Evolutionary conservation across 92 coral and sea anemone species (phyloP), one percentile per base, ranked within the genome.

Genomic region (Epizoanthus scotinus): DNA sequence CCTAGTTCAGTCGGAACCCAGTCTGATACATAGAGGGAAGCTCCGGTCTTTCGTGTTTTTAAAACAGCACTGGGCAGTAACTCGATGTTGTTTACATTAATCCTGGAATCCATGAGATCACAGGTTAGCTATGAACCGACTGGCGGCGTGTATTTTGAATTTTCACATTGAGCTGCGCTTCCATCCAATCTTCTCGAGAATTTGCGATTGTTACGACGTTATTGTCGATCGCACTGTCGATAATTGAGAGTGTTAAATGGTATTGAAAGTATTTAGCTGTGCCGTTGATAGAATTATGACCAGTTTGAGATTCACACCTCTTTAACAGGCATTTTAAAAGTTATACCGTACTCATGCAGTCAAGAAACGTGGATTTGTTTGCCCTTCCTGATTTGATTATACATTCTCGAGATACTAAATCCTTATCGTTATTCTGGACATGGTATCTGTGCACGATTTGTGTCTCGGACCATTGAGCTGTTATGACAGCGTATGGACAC

Each of bases 101-200:
- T 57, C 55, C 36, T 63, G 67, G 80, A 27, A 75, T 58, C 81
- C 67, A 75, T 75, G 81, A 75, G 44, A 59, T 21, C 18, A 25
- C 81, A 75, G 69, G 81, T 75, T 60, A 60, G 81, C 68, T n/a
- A 20, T n/a, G 54, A 29, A 13, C 18, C 27, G 9, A 40, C 10
- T 68, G 31, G 34, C 56, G 56, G 36, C 49, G 81, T 60, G 69
- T 75, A 21, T 57, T 10, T 34, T 60, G 69, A 59, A 21, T 57
- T 10, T 34, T 57, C 5, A 57, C 65, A 13, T 55, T 55, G 21
- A n/a, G 0, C 18, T 19, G 26, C 15, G 61, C 27, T 25, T 62
- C 9, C 52, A 47, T 13, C 0, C 52, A 13, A 2, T 47, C 52
- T 8, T 47, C 52, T 47, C 52, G 52, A 47, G 0, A 9, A 10